phyloP scores from a whole-genome alignment of 2,888 invertebrate species.

The Ormyrus thymus region DNA sequence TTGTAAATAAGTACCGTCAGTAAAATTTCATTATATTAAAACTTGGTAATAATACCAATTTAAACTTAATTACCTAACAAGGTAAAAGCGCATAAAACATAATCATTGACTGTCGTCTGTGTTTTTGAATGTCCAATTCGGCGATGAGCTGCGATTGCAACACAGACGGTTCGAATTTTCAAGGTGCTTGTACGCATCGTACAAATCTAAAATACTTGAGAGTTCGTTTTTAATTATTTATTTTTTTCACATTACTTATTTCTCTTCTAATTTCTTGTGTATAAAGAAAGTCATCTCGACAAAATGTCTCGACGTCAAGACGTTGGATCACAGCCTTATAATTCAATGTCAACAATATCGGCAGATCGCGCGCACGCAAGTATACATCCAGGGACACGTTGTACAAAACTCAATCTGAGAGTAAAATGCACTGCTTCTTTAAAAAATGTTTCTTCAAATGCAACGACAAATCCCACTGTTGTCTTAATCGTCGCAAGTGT shows the following conservation, averaged over 20 bases:
- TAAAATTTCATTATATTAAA: too few species aligned
- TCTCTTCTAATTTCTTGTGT: conserved; percentile 49
- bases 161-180: conserved; percentile 38
- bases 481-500: conserved; percentile 8
- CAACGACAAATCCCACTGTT: not conserved
- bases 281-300: conserved; percentile 50
- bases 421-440: conserved; percentile 42
- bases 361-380: conserved; percentile 51
- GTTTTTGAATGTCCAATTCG: conserved; percentile 26
- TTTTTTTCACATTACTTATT: conserved; percentile 38
- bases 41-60: too few species aligned
- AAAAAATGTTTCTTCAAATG: conserved; percentile 16
- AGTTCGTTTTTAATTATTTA: conserved; percentile 42
- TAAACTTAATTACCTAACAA: too few species aligned
- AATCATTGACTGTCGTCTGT: not conserved
- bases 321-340: conserved; percentile 57
- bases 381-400: conserved; percentile 46
- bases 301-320: conserved; percentile 52
- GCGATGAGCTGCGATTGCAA: conserved; percentile 41
- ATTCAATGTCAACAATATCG: conserved; percentile 57
- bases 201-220: conserved; percentile 50
- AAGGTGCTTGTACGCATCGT: conserved; percentile 19
- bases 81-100: too few species aligned
- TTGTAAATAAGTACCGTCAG: too few species aligned
- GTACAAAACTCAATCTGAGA: conserved; percentile 47